Conservation (phyloP, 37 sponge, comb jelly and placozoan species). For the Spongilla lacustris region DNA sequence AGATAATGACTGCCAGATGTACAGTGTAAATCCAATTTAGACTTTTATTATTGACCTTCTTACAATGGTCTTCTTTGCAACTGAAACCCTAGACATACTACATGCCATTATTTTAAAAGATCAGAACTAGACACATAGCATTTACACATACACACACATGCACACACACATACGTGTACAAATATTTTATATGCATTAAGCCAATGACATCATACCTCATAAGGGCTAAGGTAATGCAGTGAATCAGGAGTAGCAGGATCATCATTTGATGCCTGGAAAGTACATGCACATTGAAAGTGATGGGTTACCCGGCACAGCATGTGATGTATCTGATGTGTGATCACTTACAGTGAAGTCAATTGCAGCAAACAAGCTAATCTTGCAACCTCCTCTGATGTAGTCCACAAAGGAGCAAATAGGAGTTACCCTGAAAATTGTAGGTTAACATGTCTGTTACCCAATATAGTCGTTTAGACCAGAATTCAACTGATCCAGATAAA, state of each 20-base stretch:
- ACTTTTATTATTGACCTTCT: no score
- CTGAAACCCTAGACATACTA: no score
- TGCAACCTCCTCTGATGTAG: constrained; percentile 82
- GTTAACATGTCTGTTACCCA: no score
- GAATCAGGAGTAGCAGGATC: constrained; percentile 57
- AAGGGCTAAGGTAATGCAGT: constrained; percentile 70
- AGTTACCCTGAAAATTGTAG: constrained; percentile 20
- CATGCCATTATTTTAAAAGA: no score
- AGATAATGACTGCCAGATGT: no score
- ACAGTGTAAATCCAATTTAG: no score
- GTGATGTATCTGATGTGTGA: not conserved
- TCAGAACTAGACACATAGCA: no score
- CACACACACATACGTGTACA: not conserved
- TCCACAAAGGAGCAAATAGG: constrained; percentile 75
- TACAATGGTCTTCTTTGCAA: no score
- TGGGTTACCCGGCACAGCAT: no score
- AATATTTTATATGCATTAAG: not conserved
- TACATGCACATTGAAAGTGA: not conserved
- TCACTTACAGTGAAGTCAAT: constrained; percentile 86
- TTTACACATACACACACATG: no score
- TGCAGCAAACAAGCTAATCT: constrained; percentile 77
- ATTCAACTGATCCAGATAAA: no score
- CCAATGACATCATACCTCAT: constrained; percentile 13
- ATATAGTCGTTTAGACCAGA: no score
- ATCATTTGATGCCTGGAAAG: constrained; percentile 79